phyloP scores from a whole-genome alignment of 2,797 vertebrate genomes.

The Pangasius macronema region DNA sequence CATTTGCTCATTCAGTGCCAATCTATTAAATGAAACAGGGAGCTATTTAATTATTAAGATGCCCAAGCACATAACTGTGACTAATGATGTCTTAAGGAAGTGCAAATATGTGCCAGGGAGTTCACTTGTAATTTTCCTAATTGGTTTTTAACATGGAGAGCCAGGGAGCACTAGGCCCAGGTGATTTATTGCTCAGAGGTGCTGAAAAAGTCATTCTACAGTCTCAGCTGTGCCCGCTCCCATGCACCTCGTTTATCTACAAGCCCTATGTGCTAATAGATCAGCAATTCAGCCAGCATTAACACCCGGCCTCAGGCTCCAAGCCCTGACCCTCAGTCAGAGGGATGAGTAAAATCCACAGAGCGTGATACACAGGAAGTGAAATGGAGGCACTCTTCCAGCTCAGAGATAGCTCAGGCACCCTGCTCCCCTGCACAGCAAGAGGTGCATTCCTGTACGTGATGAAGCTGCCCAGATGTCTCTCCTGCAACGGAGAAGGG shows the following conservation, averaged over 20 bases:
- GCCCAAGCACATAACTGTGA: slow-evolving; percentile 78
- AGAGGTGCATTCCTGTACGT: slow-evolving; percentile 81
- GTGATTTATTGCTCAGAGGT: slow-evolving; percentile 87
- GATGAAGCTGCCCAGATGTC: slow-evolving; percentile 87
- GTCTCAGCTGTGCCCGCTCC: slow-evolving; percentile 88
- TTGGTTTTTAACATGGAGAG: slow-evolving; percentile 95
- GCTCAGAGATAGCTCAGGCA: slow-evolving; percentile 68
- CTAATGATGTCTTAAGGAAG: slow-evolving; percentile 85
- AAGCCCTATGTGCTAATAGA: slow-evolving; percentile 84
- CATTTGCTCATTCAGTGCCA: slow-evolving; percentile 37
- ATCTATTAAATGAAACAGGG: slow-evolving; percentile 59
- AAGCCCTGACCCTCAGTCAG: slow-evolving; percentile 69
- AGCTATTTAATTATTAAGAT: slow-evolving; percentile 72
- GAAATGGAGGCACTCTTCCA: slow-evolving; percentile 70
- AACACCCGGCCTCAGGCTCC: slow-evolving; percentile 67
- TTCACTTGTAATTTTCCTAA: slow-evolving; percentile 97
- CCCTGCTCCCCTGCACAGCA: slow-evolving; percentile 70
- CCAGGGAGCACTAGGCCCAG: slow-evolving; percentile 73
- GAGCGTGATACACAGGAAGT: slow-evolving; percentile 71
- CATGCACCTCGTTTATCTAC: slow-evolving; percentile 92
- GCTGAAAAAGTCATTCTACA: slow-evolving; percentile 77
- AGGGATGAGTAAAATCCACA: slow-evolving; percentile 68
- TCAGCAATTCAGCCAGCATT: slow-evolving; percentile 71
- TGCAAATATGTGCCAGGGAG: slow-evolving; percentile 87
- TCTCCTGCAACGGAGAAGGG: slow-evolving; percentile 79